Base-by-base conservation (phyloP, 1,140 invertebrate species). In the Gryon sp. region DNA sequence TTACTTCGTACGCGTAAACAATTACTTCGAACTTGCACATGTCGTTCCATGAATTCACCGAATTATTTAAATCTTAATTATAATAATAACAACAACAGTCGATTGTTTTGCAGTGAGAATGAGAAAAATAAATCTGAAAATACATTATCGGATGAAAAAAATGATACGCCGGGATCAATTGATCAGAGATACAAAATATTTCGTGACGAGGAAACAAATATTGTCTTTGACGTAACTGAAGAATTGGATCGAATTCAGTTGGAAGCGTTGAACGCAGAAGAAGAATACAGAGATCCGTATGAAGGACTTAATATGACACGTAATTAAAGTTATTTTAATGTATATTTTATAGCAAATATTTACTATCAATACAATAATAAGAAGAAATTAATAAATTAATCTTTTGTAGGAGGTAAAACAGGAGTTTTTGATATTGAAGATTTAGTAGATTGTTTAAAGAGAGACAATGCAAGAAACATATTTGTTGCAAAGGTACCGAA, bases 371-470 rank as follows among this genome's bases (percentile, higher is more conserved):
- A 3, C 8, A 36, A 36, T 12, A 36, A 14, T 11, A 6, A 36
- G 14, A 6, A 9, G 2, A 9, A 34, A 34, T 9, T 8, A 9
- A 14, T 28, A 52, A 26, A 66, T 43, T 45, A 32, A n/a, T 77
- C 63, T 15, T 40, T 90, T 89, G 15, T 76, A 97, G 95, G 93
- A 82, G 96, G 96, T 1, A 80, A 90, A 55, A 91, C 82, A 70
- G 95, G 95, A 14, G 95, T 97, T 0, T 97, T 93, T 86, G 96
- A 97, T 80, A 91, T 98, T 24, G 94, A 96, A 85, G 95, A 98
- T 65, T 84, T 98, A 18, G 91, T 98, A 0, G 90, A 93, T 9
- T 82, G 96, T 30, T 85, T 99, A 11, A 89, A 90, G 75, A 90
- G 90, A 78, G 95, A 98, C 82, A 96, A 95, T 81, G 93, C 93